Evolutionary conservation across 2,888 invertebrate species (phyloP), one percentile per base, ranked within the genome.

Genomic region (Metellina segmentata): DNA sequence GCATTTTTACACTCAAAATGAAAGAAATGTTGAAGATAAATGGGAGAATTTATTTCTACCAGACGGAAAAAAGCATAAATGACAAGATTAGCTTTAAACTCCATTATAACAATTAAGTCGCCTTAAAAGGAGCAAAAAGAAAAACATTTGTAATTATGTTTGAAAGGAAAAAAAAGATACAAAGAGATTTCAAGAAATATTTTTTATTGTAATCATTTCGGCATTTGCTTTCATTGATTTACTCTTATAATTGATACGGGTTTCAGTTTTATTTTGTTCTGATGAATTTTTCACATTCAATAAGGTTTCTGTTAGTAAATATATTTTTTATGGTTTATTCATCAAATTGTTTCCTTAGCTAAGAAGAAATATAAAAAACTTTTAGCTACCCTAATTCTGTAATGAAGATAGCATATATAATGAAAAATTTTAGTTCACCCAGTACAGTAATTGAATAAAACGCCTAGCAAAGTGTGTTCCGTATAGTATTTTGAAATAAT

Each of bases 21-120:
- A 75, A 71, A 82, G 70, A 82, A n/a, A 70, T 49, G 0, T 4
- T 20, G 61, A 53, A 75, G 74, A n/a, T 52, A 61, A 61, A 61
- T 53, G 75, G 74, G 74, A 85, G 75, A 85, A 48, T 75, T 85
- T 85, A 72, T 20, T 82, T 72, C 19, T 52, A 19, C 72, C 51
- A 69, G 74, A 53, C 20, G 74, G 85, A 52, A 75, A 85, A 85
- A 85, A 16, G 61, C 61, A 85, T 52, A 61, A 75, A 85, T 61
- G 61, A 16, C 48, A 85, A 34, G 48, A 61, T 52, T 11, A 34
- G 19, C 74, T 85, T 85, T 75, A 61, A 61, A 61, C 61, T 11
- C 13, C 61, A 61, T 61, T 61, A 11, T 61, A 61, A 16, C 61
- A 61, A 9, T 61, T 61, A 16, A 61, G 11, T 61, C 16, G 61